A percentile compares a stretch with the other conserved stretches of the same genome.
phyloP scores from a whole-genome alignment of 2,888 invertebrate species.

The Aporophyla lueneburgensis region DNA sequence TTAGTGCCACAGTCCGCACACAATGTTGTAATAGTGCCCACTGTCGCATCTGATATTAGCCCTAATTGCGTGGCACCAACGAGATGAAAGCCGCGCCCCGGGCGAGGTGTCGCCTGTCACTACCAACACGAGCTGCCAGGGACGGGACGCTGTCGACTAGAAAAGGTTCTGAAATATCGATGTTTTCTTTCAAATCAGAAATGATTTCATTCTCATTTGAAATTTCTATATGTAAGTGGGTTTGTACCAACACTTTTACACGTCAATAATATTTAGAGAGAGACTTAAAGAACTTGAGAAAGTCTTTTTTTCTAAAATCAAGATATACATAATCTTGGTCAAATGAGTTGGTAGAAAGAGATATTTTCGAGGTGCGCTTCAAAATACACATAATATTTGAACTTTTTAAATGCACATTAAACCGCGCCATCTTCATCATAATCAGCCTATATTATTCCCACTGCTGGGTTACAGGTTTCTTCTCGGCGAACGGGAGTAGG shows the following conservation, averaged over 20 bases:
- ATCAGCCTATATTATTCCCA: too few species aligned
- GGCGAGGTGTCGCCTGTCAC: conserved; percentile 85
- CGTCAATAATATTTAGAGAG: too few species aligned
- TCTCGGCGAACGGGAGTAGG: too few species aligned
- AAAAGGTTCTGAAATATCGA: conserved; percentile 18
- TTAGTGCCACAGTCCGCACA: not conserved
- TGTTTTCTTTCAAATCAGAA: not conserved
- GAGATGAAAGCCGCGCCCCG: conserved; percentile 79
- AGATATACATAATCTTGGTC: not conserved
- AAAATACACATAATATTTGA: too few species aligned
- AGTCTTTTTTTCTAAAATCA: too few species aligned
- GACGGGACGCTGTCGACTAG: conserved; percentile 59
- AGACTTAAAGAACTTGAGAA: too few species aligned
- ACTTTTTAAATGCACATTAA: too few species aligned
- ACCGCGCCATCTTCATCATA: too few species aligned
- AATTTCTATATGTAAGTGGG: not conserved
- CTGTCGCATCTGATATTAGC: conserved; percentile 63
- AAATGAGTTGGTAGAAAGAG: not conserved
- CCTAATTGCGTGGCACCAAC: conserved; percentile 74
- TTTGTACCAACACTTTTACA: not conserved
- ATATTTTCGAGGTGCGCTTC: too few species aligned
- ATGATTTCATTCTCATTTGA: too few species aligned
- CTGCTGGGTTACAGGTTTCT: too few species aligned
- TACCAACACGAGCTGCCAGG: conserved; percentile 74
- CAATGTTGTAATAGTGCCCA: conserved; percentile 39